Evolutionary conservation across 2,113 vertebrate species (phyloP).

Genomic region (Pelodiscus sinensis): DNA sequence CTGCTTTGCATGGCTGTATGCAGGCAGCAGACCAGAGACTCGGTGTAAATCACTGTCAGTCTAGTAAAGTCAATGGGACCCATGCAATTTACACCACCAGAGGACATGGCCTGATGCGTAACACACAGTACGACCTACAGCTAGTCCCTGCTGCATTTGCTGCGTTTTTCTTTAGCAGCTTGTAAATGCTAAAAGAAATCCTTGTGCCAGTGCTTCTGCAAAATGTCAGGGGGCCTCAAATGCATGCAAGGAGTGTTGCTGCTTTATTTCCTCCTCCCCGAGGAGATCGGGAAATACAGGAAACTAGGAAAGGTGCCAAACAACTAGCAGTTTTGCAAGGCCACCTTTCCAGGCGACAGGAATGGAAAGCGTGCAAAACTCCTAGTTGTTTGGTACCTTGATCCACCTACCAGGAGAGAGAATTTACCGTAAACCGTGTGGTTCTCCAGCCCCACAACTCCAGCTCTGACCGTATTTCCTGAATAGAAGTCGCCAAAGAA

Average conservation of each 20-base stretch:
- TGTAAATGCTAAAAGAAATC: neutral
- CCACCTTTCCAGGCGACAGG: neutral
- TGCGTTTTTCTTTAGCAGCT: neutral
- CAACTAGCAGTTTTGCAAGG: no score
- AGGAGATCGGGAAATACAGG: no score
- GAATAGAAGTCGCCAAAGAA: neutral
- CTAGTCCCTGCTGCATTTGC: neutral
- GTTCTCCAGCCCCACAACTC: neutral
- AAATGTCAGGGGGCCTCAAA: neutral
- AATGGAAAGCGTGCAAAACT: neutral
- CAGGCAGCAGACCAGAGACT: neutral
- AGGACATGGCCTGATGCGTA: neutral
- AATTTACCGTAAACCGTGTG: neutral
- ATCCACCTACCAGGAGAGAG: neutral
- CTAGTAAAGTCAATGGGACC: neutral
- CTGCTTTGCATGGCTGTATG: neutral
- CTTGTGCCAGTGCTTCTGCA: neutral
- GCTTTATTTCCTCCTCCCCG: neutral
- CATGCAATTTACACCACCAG: neutral
- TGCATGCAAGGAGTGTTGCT: neutral
- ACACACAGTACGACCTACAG: neutral
- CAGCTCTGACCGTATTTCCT: neutral
- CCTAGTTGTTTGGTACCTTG: neutral
- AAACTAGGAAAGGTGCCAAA: no score
- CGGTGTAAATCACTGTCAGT: neutral